Conservation (phyloP, 2,797 vertebrate genomes). For the Anolis apletophallus region DNA sequence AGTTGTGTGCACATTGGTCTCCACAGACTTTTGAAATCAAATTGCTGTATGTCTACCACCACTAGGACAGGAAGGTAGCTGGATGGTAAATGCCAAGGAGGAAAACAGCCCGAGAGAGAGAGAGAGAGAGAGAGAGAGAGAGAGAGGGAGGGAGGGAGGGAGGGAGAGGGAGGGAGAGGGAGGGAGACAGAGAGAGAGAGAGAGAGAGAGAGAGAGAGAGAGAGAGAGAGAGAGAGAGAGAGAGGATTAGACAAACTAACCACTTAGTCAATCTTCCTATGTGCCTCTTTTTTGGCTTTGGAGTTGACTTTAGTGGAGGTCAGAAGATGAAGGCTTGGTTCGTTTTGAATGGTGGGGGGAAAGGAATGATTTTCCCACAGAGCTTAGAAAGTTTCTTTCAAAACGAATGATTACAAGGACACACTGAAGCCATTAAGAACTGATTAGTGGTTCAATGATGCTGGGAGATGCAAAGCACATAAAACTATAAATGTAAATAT, state of each 20-base stretch:
- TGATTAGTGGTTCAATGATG: too few species aligned
- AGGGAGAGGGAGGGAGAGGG: neutral
- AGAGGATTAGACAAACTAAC: neutral
- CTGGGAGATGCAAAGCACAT: too few species aligned
- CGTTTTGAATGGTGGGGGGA: too few species aligned
- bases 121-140: too few species aligned
- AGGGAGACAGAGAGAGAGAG: neutral
- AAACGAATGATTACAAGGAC: too few species aligned
- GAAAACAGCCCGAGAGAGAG: neutral
- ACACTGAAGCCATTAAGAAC: too few species aligned
- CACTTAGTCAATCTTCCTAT: neutral
- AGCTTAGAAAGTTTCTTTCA: too few species aligned
- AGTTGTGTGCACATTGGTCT: neutral
- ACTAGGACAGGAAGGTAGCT: too few species aligned
- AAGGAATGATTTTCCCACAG: too few species aligned
- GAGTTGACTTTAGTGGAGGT: too few species aligned
- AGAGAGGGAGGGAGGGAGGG: neutral
- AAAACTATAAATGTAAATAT: too few species aligned
- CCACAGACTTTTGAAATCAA: neutral
- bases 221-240: neutral
- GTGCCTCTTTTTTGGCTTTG: neutral
- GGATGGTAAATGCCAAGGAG: neutral
- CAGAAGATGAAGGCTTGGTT: too few species aligned
- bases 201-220: neutral
- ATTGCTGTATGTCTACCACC: neutral